These are phyloP conservation scores for Chrysotoxum bicinctum DNA, from an alignment of 2,888 invertebrate genomes.

Conservation along the genomic window DNA sequence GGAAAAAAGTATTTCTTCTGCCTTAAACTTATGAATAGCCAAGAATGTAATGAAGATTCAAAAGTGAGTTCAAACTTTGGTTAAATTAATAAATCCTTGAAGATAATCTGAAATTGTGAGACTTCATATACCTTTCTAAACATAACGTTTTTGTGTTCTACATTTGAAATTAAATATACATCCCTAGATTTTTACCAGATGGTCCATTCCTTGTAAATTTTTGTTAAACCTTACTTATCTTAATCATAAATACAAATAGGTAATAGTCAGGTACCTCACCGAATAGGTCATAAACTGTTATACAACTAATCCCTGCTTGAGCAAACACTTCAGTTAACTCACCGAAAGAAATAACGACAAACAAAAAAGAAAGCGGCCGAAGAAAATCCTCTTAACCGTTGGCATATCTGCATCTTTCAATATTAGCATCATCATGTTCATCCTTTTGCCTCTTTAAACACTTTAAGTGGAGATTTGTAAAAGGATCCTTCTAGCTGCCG, in stretches of 20 bases:
- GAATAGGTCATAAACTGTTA: constrained; percentile 16
- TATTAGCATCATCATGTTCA: constrained; percentile 46
- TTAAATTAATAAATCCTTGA: too few relatives aligned
- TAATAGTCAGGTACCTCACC: neutral
- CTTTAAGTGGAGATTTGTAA: constrained; percentile 67
- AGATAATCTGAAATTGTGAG: too few relatives aligned
- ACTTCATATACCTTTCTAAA: neutral
- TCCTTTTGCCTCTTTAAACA: constrained; percentile 46
- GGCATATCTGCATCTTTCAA: constrained; percentile 44
- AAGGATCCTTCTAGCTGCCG: constrained; percentile 46
- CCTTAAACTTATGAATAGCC: too few relatives aligned
- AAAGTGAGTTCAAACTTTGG: too few relatives aligned
- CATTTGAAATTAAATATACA: neutral
- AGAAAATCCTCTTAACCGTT: constrained; percentile 37
- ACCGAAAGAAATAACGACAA: neutral
- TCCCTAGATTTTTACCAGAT: neutral
- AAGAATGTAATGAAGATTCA: too few relatives aligned
- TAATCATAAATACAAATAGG: neutral
- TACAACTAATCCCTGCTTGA: constrained; percentile 44
- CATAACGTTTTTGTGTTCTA: neutral
- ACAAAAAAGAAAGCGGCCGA: constrained; percentile 16
- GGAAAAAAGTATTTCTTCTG: too few relatives aligned
- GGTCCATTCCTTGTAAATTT: neutral
- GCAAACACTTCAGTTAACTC: constrained; percentile 31
- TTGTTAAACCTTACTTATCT: constrained; percentile 11